Evolutionary conservation across 1,140 invertebrate species (phyloP).

Genomic region (Chironomus tepperi): DNA sequence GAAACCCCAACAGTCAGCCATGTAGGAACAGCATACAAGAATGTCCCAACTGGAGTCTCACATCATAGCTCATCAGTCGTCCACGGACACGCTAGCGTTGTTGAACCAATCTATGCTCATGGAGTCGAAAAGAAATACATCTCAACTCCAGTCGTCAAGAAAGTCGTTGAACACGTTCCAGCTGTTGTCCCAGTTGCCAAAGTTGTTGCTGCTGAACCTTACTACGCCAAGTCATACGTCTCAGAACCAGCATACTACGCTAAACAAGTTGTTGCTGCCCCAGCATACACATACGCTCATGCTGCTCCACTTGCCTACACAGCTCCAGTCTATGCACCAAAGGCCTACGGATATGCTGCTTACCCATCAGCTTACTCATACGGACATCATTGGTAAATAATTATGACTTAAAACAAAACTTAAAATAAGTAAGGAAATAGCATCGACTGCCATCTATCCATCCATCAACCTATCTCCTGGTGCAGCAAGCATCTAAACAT

Average conservation of each 20-base stretch:
- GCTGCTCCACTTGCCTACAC: slow-evolving; percentile 35
- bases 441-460: too few species aligned
- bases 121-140: slow-evolving; percentile 32
- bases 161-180: slow-evolving; percentile 23
- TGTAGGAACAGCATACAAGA: background rate
- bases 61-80: slow-evolving; percentile 43
- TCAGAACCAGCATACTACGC: slow-evolving; percentile 30
- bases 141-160: slow-evolving; percentile 33
- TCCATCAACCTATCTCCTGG: background rate
- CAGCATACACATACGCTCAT: slow-evolving; percentile 28
- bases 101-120: slow-evolving; percentile 34
- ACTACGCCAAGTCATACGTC: slow-evolving; percentile 17
- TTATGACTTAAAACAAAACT: too few species aligned
- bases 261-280: slow-evolving; percentile 27
- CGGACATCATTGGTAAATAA: background rate
- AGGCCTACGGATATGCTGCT: background rate
- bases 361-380: slow-evolving; percentile 10
- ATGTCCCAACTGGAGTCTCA: slow-evolving; percentile 35
- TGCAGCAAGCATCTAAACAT: background rate
- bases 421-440: too few species aligned
- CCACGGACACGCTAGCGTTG: slow-evolving; percentile 44
- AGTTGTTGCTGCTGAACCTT: slow-evolving; percentile 26
- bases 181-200: slow-evolving; percentile 27
- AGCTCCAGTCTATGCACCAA: slow-evolving; percentile 28
- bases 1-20: slow-evolving; percentile 25